Evolutionary conservation across 2,113 vertebrate species (phyloP), one percentile per base, ranked within the genome.

Genomic region (Cebidichthys violaceus): DNA sequence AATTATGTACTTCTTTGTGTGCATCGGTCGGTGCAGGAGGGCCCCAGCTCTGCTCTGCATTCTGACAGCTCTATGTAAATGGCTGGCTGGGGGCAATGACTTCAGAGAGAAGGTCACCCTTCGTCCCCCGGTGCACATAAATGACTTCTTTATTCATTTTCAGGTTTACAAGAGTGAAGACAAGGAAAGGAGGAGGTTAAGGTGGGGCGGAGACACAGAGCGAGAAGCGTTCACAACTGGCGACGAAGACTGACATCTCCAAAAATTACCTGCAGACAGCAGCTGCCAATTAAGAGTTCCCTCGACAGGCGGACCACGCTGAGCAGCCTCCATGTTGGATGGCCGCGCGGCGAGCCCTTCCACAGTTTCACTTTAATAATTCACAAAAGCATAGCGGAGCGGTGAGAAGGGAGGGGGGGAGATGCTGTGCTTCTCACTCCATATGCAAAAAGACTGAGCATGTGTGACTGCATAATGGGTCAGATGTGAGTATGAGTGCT

Each of bases 21-120:
- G 86, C 75, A 62, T n/a, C 33, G 77, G 66, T 78, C 35, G 85
- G 85, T 73, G 86, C 86, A 84, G 80, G 85, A 83, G 88, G 92
- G 76, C 81, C 72, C 45, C 70, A 20, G 74, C 84, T 84, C 89
- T 77, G 74, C 92, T 88, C 89, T 78, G 84, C 88, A 85, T 92
- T 94, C 92, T 88, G 55, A 93, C 93, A 95, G 93, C 94, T 93
- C 94, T 89, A 94, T 96, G 96, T 93, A 96, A 95, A 96, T 95
- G 91, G 57, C 60, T 94, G 90, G 92, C 95, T 94, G 93, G 94
- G 94, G 94, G 95, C 95, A 86, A 89, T 29, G 93, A 93, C 95
- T 95, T 94, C 94, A 94, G 88, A 94, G 90, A 94, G 94, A 96
- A 96, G 95, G 95, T 96, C 95, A 96, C 91, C 94, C 91, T 90